phyloP scores from a whole-genome alignment of 1,140 invertebrate species.

The Caenorhabditis tropicalis region DNA sequence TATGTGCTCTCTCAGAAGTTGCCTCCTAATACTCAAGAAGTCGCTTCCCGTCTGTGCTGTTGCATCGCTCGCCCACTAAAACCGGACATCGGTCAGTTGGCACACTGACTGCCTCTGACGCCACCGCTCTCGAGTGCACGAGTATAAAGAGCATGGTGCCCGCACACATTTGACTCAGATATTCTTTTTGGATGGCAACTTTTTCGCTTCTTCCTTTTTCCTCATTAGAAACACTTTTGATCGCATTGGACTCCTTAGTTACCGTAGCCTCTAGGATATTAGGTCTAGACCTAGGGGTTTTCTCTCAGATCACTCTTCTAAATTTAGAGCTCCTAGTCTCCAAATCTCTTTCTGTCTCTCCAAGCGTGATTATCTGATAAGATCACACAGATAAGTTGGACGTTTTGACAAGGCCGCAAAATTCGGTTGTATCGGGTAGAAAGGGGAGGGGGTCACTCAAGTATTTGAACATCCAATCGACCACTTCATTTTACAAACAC shows the following conservation, averaged over 20 bases:
- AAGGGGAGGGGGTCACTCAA: too few relatives aligned
- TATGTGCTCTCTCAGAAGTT: conserved; percentile 40
- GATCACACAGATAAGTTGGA: conserved; percentile 29
- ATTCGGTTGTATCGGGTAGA: neutral
- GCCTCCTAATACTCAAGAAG: conserved; percentile 30
- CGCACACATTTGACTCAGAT: conserved; percentile 8
- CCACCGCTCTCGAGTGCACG: conserved; percentile 30
- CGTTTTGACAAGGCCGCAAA: conserved; percentile 9
- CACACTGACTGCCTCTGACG: neutral
- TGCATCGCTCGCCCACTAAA: conserved; percentile 32
- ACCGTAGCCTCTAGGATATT: too few relatives aligned
- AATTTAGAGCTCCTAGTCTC: neutral
- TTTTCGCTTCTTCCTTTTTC: neutral
- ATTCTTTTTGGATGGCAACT: conserved; percentile 15
- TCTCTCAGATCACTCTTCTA: neutral
- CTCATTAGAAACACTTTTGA: neutral
- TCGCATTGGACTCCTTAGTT: neutral
- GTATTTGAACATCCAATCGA: conserved; percentile 42
- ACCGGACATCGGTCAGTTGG: conserved; percentile 32
- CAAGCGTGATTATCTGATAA: conserved; percentile 11
- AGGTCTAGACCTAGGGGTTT: too few relatives aligned
- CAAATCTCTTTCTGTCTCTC: neutral
- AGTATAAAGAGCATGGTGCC: conserved; percentile 33
- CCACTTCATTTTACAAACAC: conserved; percentile 45
- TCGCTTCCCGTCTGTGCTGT: conserved; percentile 32